Percentiles rank a stretch among this genome's conserved stretches.
Conservation (phyloP, 2,888 invertebrate genomes). For the Drosophila falleni region DNA sequence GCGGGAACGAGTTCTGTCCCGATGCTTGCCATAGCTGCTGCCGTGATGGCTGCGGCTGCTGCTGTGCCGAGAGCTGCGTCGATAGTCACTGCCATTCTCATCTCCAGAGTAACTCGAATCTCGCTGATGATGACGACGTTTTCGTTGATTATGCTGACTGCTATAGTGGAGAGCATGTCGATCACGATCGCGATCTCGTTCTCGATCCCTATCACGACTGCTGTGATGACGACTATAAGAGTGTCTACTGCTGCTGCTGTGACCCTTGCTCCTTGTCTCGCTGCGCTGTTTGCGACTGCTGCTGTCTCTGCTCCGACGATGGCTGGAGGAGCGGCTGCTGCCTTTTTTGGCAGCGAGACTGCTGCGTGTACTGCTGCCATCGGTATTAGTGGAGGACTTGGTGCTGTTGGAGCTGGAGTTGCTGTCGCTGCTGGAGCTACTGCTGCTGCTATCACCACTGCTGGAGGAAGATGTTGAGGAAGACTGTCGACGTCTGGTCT, state of each 20-base stretch:
- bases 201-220: slow-evolving; percentile 34
- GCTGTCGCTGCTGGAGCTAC: slow-evolving; percentile 47
- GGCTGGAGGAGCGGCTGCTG: slow-evolving; percentile 35
- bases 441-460: slow-evolving; percentile 48
- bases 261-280: slow-evolving; percentile 33
- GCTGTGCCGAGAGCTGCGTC: slow-evolving; percentile 55
- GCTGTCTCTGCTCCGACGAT: slow-evolving; percentile 21
- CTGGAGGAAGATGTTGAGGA: slow-evolving; percentile 62
- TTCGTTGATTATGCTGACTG: slow-evolving; percentile 32
- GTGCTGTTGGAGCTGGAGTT: slow-evolving; percentile 45
- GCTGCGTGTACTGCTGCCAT: slow-evolving; percentile 48
- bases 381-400: slow-evolving; percentile 43
- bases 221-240: slow-evolving; percentile 38
- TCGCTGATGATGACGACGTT: slow-evolving; percentile 42
- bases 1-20: slow-evolving; percentile 71
- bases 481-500: slow-evolving; percentile 52
- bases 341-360: slow-evolving; percentile 36
- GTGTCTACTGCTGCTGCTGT: slow-evolving; percentile 36
- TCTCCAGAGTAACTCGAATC: slow-evolving; percentile 76
- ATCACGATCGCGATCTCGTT: slow-evolving; percentile 29
- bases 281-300: slow-evolving; percentile 42
- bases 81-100: slow-evolving; percentile 52
- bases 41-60: slow-evolving; percentile 55
- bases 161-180: slow-evolving; percentile 36
- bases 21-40: slow-evolving; percentile 53